A percentile compares a stretch with the other conserved stretches of the same genome.
Evolutionary conservation across 2,797 vertebrate species (phyloP).

Genomic region (Siniperca undulata): DNA sequence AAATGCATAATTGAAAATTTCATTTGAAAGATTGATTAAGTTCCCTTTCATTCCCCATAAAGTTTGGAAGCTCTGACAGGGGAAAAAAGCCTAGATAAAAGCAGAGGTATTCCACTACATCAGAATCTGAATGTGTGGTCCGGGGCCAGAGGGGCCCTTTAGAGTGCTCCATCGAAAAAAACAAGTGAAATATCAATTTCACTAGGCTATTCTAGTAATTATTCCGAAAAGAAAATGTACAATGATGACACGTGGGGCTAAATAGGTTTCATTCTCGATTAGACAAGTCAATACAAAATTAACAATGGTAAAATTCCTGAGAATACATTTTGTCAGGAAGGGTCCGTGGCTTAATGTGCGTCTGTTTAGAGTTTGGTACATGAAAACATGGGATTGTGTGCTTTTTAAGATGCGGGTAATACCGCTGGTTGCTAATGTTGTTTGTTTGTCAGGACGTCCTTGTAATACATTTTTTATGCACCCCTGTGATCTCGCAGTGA

Average conservation of each 20-base stretch:
- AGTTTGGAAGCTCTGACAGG: slow-evolving; percentile 52
- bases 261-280: not conserved
- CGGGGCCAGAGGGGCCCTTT: slow-evolving; percentile 7
- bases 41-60: slow-evolving; percentile 42
- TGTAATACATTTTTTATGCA: not conserved
- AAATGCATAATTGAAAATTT: slow-evolving; percentile 63
- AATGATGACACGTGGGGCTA: not conserved
- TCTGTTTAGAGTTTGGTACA: not conserved
- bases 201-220: not conserved
- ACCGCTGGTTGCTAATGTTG: not conserved
- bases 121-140: slow-evolving; percentile 22
- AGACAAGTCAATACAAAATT: not conserved
- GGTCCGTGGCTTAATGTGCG: not conserved
- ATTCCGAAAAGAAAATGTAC: not conserved
- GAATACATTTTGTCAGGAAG: not conserved
- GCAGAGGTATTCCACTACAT: slow-evolving; percentile 24
- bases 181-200: not conserved
- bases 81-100: slow-evolving; percentile 13
- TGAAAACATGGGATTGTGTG: not conserved
- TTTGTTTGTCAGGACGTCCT: not conserved
- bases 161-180: not conserved
- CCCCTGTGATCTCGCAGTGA: not conserved
- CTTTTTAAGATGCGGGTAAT: not conserved
- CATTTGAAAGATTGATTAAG: slow-evolving; percentile 70
- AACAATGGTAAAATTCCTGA: not conserved